phyloP scores from a whole-genome alignment of 2,888 invertebrate genomes.

The Drosophila diplacantha region DNA sequence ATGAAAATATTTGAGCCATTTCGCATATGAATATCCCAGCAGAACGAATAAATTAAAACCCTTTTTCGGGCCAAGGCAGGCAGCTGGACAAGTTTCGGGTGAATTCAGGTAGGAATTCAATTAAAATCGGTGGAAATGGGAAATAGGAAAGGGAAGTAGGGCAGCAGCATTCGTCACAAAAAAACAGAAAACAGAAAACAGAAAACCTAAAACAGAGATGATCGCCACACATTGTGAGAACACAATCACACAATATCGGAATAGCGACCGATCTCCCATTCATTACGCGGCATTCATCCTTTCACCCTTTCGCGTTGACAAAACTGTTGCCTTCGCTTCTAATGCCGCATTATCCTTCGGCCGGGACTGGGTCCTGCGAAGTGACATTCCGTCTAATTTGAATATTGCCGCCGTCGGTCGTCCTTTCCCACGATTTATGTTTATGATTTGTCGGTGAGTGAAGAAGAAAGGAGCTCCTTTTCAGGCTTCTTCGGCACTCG shows the following conservation, averaged over 20 bases:
- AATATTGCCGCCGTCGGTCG: constrained; percentile 47
- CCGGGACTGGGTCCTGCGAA: constrained; percentile 44
- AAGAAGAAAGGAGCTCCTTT: constrained; percentile 16
- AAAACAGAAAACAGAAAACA: background rate
- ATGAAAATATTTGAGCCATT: constrained; percentile 64
- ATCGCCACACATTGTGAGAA: constrained; percentile 67
- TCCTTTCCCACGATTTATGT: constrained; percentile 65
- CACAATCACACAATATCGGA: constrained; percentile 47
- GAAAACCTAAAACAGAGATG: constrained; percentile 46
- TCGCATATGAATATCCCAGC: constrained; percentile 58
- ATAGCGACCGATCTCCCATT: constrained; percentile 39
- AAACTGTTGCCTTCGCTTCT: constrained; percentile 55
- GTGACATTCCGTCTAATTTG: constrained; percentile 67
- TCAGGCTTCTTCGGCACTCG: constrained; percentile 41
- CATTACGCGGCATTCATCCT: constrained; percentile 31
- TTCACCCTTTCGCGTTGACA: constrained; percentile 58
- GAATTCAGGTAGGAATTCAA: constrained; percentile 66
- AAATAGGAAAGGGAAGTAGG: constrained; percentile 17
- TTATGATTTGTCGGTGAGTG: constrained; percentile 51
- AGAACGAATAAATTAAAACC: constrained; percentile 36
- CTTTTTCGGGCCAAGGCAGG: constrained; percentile 25
- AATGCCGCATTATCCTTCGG: constrained; percentile 57
- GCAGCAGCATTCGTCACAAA: constrained; percentile 53
- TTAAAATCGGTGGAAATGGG: constrained; percentile 60
- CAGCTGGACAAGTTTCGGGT: constrained; percentile 53